Percentiles rank a stretch among this genome's conserved stretches.
These are phyloP conservation scores for Hephaestus fuliginosus DNA, from an alignment of 2,797 vertebrate species.

Conservation along the genomic window DNA sequence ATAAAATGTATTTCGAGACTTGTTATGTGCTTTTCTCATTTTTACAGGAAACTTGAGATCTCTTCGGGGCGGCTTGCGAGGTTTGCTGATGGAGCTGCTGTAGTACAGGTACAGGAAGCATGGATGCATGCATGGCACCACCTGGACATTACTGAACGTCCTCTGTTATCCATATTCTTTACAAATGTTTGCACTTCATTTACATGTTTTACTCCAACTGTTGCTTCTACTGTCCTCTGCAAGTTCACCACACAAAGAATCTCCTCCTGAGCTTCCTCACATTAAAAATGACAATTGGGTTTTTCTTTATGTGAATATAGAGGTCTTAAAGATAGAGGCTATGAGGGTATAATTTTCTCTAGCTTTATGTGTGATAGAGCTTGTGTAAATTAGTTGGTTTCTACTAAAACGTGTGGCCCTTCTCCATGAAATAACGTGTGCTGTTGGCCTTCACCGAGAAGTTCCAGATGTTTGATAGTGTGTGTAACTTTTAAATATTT, in stretches of 20 bases:
- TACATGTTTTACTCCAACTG: neutral
- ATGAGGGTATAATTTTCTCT: neutral
- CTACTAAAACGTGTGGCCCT: no score
- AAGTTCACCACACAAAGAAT: no score
- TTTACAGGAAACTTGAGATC: conserved; percentile 92
- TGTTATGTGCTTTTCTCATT: conserved; percentile 2
- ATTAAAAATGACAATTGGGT: no score
- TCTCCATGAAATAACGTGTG: no score
- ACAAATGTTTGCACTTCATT: neutral
- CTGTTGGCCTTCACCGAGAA: no score
- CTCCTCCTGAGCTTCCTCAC: neutral
- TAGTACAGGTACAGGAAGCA: conserved; percentile 89
- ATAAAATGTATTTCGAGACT: no score
- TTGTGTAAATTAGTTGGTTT: no score
- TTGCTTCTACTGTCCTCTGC: neutral
- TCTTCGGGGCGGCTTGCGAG: conserved; percentile 93
- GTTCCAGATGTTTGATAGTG: no score
- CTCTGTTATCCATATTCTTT: neutral
- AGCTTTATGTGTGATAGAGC: no score
- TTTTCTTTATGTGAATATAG: neutral
- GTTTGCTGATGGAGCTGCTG: conserved; percentile 96
- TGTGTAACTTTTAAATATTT: no score
- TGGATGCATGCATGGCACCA: no score
- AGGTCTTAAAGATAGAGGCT: neutral
- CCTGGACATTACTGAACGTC: neutral